Evolutionary conservation across 2,888 invertebrate species (phyloP).

Genomic region (Phortica okadai): DNA sequence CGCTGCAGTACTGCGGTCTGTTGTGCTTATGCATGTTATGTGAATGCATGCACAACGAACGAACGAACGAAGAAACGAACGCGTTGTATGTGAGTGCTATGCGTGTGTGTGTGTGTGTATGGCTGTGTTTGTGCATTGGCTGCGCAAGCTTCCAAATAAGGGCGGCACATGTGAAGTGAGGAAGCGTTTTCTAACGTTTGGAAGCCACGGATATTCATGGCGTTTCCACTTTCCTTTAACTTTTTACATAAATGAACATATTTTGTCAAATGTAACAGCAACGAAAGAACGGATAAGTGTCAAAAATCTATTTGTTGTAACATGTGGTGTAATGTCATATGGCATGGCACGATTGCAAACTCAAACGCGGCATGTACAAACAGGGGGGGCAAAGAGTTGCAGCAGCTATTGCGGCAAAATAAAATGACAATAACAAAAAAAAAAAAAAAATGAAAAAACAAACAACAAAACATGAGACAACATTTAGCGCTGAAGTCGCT

Average conservation of each 20-base stretch:
- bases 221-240: constrained; percentile 69
- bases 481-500: neutral
- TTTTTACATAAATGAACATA: constrained; percentile 65
- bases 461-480: neutral
- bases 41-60: neutral
- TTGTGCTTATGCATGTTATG: neutral
- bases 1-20: too few relatives aligned
- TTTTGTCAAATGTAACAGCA: constrained; percentile 60
- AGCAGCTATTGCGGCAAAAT: neutral
- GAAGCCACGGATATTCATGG: constrained; percentile 72
- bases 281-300: constrained; percentile 55
- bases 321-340: constrained; percentile 57
- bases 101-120: constrained; percentile 34
- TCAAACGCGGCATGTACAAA: constrained; percentile 36
- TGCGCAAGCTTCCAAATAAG: constrained; percentile 76
- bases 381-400: constrained; percentile 4
- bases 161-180: constrained; percentile 76
- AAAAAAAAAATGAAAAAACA: neutral
- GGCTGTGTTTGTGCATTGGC: constrained; percentile 47
- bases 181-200: constrained; percentile 74
- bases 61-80: neutral
- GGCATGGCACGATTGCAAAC: constrained; percentile 14
- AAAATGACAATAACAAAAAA: constrained; percentile 1
- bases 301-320: constrained; percentile 63
- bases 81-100: neutral